Conservation (phyloP, 2,113 vertebrate species). For the Rostratula benghalensis region DNA sequence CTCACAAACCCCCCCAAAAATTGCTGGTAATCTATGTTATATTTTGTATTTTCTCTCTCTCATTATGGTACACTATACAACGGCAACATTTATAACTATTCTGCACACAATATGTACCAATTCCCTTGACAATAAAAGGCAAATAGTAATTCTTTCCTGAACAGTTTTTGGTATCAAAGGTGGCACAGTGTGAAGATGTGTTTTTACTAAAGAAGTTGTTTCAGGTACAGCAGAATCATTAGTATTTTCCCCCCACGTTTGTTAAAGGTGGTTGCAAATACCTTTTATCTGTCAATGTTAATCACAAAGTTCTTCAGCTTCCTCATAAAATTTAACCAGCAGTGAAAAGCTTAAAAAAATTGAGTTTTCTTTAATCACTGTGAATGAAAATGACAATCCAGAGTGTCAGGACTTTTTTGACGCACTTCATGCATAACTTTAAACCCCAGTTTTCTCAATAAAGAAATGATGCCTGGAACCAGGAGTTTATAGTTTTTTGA, state of each 20-base stretch:
- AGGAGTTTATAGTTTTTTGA: background rate
- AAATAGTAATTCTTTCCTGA: background rate
- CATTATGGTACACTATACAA: background rate
- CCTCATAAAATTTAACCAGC: background rate
- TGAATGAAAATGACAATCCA: background rate
- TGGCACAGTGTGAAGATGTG: background rate
- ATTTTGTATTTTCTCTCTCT: background rate
- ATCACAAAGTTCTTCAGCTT: background rate
- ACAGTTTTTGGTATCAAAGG: background rate
- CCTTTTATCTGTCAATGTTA: background rate
- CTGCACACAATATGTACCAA: background rate
- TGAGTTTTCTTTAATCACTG: background rate
- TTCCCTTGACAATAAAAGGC: background rate
- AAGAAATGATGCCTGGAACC: background rate
- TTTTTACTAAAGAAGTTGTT: background rate
- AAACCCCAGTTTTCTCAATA: background rate
- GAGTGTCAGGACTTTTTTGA: fast-evolving
- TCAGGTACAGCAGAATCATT: background rate
- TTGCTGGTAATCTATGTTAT: background rate
- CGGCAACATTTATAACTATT: background rate
- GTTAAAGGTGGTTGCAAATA: background rate
- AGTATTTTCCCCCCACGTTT: background rate
- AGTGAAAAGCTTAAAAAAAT: background rate
- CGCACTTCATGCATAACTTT: background rate
- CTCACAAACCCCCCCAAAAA: background rate